Conservation (phyloP, 2,113 vertebrate species). For the Cheirogaleus medius region DNA sequence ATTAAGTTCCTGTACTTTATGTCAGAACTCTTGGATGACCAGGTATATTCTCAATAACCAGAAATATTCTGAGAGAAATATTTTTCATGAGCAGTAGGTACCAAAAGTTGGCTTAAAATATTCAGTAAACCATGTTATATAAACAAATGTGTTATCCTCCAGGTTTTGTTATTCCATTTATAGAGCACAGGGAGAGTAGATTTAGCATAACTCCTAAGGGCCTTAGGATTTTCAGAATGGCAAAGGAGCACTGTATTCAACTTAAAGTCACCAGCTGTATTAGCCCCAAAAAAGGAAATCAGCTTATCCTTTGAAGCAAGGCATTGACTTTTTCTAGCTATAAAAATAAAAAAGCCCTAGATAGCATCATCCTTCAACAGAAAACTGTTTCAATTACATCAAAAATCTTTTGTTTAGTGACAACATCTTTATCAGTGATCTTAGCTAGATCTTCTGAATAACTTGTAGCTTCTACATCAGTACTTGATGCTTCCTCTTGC, state of each 20-base stretch:
- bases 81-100: not conserved
- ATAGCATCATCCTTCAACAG: not conserved
- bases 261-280: not conserved
- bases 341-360: not conserved
- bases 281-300: not conserved
- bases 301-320: not conserved
- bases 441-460: not conserved
- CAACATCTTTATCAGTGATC: not conserved
- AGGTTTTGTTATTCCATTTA: not conserved
- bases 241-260: not conserved
- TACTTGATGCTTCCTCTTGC: not conserved
- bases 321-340: not conserved
- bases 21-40: not conserved
- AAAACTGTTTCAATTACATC: not conserved
- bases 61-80: not conserved
- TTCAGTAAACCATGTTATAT: not conserved
- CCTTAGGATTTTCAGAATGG: not conserved
- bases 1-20: not conserved
- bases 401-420: not conserved
- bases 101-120: not conserved
- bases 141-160: not conserved
- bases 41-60: not conserved
- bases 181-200: not conserved
- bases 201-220: not conserved
- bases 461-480: not conserved